A percentile compares a stretch with the other conserved stretches of the same genome.
Evolutionary conservation across 2,888 invertebrate genomes (phyloP).

Genomic region (Omphaloscelis lunosa): DNA sequence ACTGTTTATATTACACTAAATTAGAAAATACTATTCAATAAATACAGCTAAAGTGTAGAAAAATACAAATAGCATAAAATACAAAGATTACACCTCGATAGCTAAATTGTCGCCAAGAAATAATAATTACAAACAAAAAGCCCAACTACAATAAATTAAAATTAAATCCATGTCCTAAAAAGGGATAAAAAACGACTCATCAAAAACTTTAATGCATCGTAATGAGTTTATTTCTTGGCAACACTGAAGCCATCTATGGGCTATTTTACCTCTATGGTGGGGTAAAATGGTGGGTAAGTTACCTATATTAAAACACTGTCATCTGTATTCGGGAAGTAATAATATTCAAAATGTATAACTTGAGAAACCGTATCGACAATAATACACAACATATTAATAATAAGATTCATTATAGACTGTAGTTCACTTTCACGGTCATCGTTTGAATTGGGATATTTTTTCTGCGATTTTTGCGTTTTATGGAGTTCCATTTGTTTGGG

Average conservation of each 20-base stretch:
- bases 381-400: conserved; percentile 64
- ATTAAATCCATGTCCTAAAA: conserved; percentile 24
- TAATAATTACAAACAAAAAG: conserved; percentile 12
- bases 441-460: not conserved
- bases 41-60: conserved; percentile 30
- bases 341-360: conserved; percentile 69
- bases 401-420: conserved; percentile 48
- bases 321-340: conserved; percentile 59
- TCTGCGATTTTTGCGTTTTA: not conserved
- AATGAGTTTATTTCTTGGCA: conserved; percentile 44
- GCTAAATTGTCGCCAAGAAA: conserved; percentile 28
- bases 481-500: not conserved
- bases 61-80: conserved; percentile 17
- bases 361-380: conserved; percentile 64
- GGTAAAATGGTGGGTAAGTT: conserved; percentile 59
- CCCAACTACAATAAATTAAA: conserved; percentile 41
- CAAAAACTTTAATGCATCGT: not conserved
- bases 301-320: conserved; percentile 38
- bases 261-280: conserved; percentile 55
- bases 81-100: conserved; percentile 11
- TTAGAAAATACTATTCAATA: conserved; percentile 45
- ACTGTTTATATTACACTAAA: conserved; percentile 41
- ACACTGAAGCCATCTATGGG: conserved; percentile 19
- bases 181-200: not conserved
- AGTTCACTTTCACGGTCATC: conserved; percentile 30